Percentiles rank a stretch among this genome's conserved stretches.
phyloP scores from a whole-genome alignment of 2,113 vertebrate genomes.

The Ceratotherium simum region DNA sequence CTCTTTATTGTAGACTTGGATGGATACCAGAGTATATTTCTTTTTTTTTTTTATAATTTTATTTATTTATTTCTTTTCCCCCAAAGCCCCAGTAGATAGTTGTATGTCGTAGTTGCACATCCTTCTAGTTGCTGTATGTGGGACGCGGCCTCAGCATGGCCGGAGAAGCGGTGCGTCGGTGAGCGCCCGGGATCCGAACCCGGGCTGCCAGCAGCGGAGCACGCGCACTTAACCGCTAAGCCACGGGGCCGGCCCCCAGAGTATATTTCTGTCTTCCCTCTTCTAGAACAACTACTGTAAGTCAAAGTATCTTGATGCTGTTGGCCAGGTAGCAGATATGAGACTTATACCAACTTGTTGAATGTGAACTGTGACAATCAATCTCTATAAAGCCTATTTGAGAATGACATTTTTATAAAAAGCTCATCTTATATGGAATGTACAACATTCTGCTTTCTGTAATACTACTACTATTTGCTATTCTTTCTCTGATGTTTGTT shows the following conservation, averaged over 20 bases:
- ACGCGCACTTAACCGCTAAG: too few species aligned
- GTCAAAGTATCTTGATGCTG: conserved; percentile 35
- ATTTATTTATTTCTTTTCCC: too few species aligned
- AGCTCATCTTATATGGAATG: background rate
- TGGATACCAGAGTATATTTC: background rate
- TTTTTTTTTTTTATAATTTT: too few species aligned
- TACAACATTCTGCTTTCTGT: background rate
- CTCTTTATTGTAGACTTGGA: background rate
- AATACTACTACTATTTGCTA: background rate
- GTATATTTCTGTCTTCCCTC: background rate
- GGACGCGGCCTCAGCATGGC: too few species aligned
- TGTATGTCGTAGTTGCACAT: too few species aligned
- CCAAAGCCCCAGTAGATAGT: too few species aligned
- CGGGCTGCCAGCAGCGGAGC: too few species aligned
- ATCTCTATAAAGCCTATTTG: background rate
- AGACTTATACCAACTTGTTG: background rate
- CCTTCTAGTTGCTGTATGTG: too few species aligned
- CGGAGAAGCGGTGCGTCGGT: too few species aligned
- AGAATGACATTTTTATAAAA: conserved; percentile 1
- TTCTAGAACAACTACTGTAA: background rate
- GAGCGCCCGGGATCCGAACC: too few species aligned
- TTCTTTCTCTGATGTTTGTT: background rate
- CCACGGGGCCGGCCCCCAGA: too few species aligned
- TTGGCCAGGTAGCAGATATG: background rate
- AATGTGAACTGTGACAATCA: background rate